Conservation (phyloP, 2,888 invertebrate genomes). For the Habrosyne pyritoides region DNA sequence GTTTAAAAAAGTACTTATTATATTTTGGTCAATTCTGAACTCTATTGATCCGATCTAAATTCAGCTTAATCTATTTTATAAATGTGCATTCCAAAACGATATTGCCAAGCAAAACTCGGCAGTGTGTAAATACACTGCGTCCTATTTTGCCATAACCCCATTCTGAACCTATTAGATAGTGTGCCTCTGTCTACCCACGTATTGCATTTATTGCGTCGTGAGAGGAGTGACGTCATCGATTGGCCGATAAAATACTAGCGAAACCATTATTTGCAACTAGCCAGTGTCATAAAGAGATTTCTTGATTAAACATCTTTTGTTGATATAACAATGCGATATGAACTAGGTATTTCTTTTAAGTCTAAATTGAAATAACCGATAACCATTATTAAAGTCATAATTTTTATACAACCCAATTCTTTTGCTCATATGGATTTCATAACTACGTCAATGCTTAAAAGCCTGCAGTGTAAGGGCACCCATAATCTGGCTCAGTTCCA, state of each 20-base stretch:
- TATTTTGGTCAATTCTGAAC: too few relatives aligned
- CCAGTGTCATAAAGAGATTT: not conserved
- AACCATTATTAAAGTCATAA: too few relatives aligned
- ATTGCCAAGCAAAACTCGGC: not conserved
- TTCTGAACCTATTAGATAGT: not conserved
- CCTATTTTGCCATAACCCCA: not conserved
- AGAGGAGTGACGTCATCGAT: not conserved
- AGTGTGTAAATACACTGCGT: not conserved
- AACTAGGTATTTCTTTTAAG: not conserved
- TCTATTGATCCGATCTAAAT: too few relatives aligned
- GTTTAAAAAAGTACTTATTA: too few relatives aligned
- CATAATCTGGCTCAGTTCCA: too few relatives aligned
- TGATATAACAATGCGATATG: not conserved
- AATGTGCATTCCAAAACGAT: not conserved
- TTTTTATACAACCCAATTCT: too few relatives aligned
- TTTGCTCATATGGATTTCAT: too few relatives aligned
- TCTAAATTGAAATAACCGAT: too few relatives aligned
- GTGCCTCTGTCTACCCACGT: conserved; percentile 8
- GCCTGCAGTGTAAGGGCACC: too few relatives aligned
- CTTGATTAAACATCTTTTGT: not conserved
- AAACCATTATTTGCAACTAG: not conserved
- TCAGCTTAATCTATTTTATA: too few relatives aligned
- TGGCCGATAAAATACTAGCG: not conserved
- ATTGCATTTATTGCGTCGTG: conserved; percentile 9
- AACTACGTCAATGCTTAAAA: too few relatives aligned